Conservation (phyloP, 2,113 vertebrate genomes). For the Chiloscyllium plagiosum region DNA sequence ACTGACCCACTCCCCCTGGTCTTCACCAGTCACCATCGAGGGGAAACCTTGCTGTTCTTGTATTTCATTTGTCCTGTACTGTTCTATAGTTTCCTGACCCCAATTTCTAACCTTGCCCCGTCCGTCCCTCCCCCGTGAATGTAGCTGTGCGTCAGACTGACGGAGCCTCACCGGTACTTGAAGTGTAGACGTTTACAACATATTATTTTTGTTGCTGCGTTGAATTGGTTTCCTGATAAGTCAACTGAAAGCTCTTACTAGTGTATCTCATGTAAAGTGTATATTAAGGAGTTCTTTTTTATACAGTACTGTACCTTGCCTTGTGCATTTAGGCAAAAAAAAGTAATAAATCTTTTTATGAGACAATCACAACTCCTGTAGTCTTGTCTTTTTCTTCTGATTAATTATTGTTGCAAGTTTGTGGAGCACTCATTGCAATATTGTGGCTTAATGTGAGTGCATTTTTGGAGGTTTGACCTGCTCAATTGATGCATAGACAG, state of each 20-base stretch:
- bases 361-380: conserved; percentile 71
- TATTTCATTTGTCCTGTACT: conserved; percentile 39
- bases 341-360: conserved; percentile 95
- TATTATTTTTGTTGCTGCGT: conserved; percentile 67
- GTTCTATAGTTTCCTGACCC: conserved; percentile 45
- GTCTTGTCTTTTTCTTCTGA: conserved; percentile 21
- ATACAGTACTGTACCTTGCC: conserved; percentile 92
- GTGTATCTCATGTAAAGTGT: conserved; percentile 80
- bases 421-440: background rate
- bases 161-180: conserved; percentile 59
- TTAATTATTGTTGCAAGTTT: too few species aligned
- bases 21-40: background rate
- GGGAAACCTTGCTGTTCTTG: background rate
- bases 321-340: conserved; percentile 92
- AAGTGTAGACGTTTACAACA: conserved; percentile 75
- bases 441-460: too few species aligned
- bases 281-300: conserved; percentile 92
- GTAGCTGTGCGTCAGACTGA: conserved; percentile 48
- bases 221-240: conserved; percentile 66
- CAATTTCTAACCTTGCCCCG: conserved; percentile 43
- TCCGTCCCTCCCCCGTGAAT: conserved; percentile 46
- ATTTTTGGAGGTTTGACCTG: background rate
- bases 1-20: background rate
- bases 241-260: conserved; percentile 50
- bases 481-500: background rate